A percentile compares a stretch with the other conserved stretches of the same genome.
phyloP scores from a whole-genome alignment of 2,797 vertebrate species.

The Falco cherrug region DNA sequence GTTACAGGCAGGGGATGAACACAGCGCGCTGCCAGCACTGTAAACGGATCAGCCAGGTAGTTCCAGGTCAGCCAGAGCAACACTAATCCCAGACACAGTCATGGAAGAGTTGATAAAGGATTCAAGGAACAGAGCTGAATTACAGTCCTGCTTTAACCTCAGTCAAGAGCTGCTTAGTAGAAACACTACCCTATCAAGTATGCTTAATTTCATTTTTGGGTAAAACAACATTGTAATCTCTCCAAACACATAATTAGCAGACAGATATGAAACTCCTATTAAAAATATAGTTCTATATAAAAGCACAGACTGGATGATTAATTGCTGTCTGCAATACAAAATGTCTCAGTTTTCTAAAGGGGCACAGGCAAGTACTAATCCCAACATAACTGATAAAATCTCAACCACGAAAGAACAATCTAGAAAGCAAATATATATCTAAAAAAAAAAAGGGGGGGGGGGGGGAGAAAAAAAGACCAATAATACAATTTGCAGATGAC shows the following conservation, averaged over 20 bases:
- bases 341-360: neutral
- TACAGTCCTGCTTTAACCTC: neutral
- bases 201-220: neutral
- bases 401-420: neutral
- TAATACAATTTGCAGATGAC: neutral
- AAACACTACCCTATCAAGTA: neutral
- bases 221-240: neutral
- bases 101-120: neutral
- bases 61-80: neutral
- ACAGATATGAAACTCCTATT: neutral
- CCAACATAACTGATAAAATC: neutral
- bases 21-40: accelerated
- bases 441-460: neutral
- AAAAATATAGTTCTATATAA: neutral
- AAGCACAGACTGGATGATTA: neutral
- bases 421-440: neutral
- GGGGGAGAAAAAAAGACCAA: too few species aligned
- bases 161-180: neutral
- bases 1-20: neutral
- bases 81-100: neutral
- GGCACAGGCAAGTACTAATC: neutral
- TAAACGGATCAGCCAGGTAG: neutral
- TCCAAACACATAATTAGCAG: neutral
- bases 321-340: neutral
- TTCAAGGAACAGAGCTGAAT: neutral